phyloP scores from a whole-genome alignment of 1,140 invertebrate genomes.

The Thaumetopoea pityocampa region DNA sequence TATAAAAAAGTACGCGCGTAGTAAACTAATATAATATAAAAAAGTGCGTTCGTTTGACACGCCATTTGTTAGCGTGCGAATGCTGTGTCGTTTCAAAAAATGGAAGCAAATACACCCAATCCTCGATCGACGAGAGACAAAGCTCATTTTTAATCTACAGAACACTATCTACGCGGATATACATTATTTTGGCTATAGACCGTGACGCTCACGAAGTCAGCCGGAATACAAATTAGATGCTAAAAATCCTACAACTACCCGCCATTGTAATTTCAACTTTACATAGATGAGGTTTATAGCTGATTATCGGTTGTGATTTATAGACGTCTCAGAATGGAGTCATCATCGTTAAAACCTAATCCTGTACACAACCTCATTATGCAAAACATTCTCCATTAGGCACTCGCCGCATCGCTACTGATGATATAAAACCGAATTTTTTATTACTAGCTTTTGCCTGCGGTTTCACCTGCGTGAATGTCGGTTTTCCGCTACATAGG shows the following conservation, averaged over 20 bases:
- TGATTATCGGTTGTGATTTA: conserved; percentile 5
- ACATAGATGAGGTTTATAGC: conserved; percentile 1
- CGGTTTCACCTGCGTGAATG: too few species aligned
- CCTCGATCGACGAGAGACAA: background rate
- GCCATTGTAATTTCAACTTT: conserved; percentile 20
- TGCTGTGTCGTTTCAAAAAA: background rate
- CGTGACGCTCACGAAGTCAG: conserved; percentile 46
- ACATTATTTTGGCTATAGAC: conserved; percentile 55
- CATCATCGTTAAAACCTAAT: conserved; percentile 66
- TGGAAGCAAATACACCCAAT: background rate
- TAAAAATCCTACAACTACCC: conserved; percentile 16
- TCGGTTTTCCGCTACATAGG: too few species aligned
- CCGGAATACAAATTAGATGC: conserved; percentile 55
- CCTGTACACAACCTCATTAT: conserved; percentile 61
- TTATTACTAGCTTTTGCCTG: too few species aligned
- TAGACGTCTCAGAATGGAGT: conserved; percentile 35
- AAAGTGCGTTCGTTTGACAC: too few species aligned
- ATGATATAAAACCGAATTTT: background rate
- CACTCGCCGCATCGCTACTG: conserved; percentile 22
- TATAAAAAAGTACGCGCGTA: too few species aligned
- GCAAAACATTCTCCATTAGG: conserved; percentile 50
- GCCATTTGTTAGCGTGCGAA: too few species aligned
- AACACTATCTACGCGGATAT: conserved; percentile 35
- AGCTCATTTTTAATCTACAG: conserved; percentile 32
- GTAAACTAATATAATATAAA: too few species aligned